phyloP scores from a whole-genome alignment of 2,888 invertebrate genomes.

The Polietes domitor region DNA sequence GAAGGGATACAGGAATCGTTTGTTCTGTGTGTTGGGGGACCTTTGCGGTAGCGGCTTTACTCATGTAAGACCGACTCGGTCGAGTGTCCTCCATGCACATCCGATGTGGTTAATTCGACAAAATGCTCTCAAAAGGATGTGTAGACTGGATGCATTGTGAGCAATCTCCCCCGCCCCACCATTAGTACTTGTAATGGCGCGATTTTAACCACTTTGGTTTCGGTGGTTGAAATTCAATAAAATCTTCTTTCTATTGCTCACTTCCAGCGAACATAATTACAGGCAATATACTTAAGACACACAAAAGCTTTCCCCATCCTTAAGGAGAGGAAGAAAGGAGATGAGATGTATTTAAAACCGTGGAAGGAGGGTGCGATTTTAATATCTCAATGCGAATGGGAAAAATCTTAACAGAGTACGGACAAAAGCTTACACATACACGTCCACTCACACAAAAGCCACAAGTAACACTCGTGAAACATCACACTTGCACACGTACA shows the following conservation, averaged over 20 bases:
- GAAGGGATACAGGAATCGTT: too few relatives aligned
- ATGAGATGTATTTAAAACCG: too few relatives aligned
- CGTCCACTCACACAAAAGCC: background rate
- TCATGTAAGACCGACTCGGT: background rate
- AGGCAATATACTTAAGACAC: background rate
- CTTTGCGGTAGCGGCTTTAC: background rate
- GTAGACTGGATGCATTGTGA: background rate
- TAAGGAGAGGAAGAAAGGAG: background rate
- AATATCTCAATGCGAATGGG: background rate
- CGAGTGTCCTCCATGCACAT: background rate
- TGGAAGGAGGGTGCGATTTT: background rate
- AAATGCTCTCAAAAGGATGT: background rate
- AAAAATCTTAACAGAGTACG: background rate
- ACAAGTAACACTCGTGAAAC: background rate
- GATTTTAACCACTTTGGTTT: conserved; percentile 2
- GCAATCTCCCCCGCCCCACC: background rate
- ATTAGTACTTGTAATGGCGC: background rate
- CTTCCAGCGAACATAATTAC: background rate
- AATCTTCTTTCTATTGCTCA: background rate
- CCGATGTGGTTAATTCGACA: background rate
- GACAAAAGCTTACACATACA: background rate
- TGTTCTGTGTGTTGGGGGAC: background rate
- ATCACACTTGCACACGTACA: background rate
- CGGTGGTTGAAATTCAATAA: conserved; percentile 1
- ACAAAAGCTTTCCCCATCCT: background rate